Percentiles rank a stretch among this genome's conserved stretches.
These are phyloP conservation scores for Chlorocebus sabaeus DNA, from an alignment of 2,113 vertebrate genomes.

Conservation along the genomic window DNA sequence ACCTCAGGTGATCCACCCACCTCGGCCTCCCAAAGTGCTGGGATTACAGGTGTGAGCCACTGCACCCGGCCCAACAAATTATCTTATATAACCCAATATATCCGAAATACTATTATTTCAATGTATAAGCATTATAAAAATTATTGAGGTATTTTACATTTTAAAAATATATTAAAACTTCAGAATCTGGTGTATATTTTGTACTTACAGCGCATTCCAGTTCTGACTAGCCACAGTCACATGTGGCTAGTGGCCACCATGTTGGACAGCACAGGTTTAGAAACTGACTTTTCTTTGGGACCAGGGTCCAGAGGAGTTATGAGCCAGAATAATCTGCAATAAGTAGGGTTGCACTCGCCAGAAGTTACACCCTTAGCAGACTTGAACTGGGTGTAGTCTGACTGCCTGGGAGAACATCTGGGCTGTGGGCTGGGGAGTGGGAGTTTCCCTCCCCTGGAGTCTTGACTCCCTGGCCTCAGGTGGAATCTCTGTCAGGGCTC, in stretches of 20 bases:
- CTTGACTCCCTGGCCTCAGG: neutral
- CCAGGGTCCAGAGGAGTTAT: conserved; percentile 1
- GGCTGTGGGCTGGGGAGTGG: neutral
- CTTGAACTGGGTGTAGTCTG: conserved; percentile 18
- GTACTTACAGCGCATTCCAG: neutral
- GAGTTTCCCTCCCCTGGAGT: neutral
- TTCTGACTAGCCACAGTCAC: neutral
- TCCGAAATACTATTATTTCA: neutral
- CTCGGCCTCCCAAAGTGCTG: too few species aligned
- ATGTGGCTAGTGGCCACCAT: neutral
- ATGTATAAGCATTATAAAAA: conserved; percentile 35
- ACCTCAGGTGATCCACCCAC: too few species aligned
- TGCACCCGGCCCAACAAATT: neutral
- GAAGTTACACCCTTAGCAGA: conserved; percentile 11
- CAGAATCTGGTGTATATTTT: conserved; percentile 19
- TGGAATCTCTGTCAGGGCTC: neutral
- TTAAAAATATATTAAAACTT: neutral
- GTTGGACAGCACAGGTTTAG: conserved; percentile 6
- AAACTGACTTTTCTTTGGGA: conserved; percentile 50
- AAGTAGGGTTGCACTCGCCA: neutral
- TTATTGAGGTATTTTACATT: conserved; percentile 11
- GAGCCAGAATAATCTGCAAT: conserved; percentile 39
- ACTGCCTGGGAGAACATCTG: conserved; percentile 37
- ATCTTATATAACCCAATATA: conserved; percentile 10
- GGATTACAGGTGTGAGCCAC: neutral